A percentile compares a stretch with the other conserved stretches of the same genome.
Conservation (phyloP, 2,113 vertebrate genomes). For the Rattus rattus region DNA sequence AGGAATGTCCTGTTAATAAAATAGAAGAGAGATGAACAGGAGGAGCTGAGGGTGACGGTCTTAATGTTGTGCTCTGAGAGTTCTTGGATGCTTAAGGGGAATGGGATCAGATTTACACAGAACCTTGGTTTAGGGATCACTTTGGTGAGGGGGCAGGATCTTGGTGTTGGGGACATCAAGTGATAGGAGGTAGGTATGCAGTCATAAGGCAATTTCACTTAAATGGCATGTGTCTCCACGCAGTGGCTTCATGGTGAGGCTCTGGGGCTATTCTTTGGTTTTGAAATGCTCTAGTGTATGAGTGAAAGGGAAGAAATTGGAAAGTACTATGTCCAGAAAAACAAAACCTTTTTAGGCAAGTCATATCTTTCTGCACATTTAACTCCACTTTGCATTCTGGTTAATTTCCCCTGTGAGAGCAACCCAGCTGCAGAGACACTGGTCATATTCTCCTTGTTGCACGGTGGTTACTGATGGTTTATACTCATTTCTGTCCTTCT, state of each 20-base stretch:
- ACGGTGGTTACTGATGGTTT: background rate
- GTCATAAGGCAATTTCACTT: background rate
- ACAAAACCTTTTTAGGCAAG: background rate
- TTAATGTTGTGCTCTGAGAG: slow-evolving; percentile 65
- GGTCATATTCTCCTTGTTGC: background rate
- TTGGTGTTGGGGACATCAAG: background rate
- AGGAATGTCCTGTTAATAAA: slow-evolving; percentile 64
- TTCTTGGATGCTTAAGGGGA: slow-evolving; percentile 64
- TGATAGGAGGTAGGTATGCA: background rate
- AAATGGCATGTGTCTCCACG: background rate
- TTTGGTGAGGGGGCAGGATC: background rate
- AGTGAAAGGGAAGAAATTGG: background rate
- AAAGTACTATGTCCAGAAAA: background rate
- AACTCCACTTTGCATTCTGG: slow-evolving; percentile 1
- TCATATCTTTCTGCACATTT: background rate
- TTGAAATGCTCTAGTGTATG: background rate
- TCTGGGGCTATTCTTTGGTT: background rate
- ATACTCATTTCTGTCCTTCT: background rate
- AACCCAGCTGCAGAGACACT: background rate
- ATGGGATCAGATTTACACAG: slow-evolving; percentile 38
- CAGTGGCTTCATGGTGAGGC: background rate
- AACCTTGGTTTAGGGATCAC: background rate
- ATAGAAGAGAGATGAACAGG: slow-evolving; percentile 43
- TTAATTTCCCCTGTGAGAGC: slow-evolving; percentile 32
- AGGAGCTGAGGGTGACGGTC: slow-evolving; percentile 60